phyloP scores from a whole-genome alignment of 2,113 vertebrate species.

The Salvelinus sp. region DNA sequence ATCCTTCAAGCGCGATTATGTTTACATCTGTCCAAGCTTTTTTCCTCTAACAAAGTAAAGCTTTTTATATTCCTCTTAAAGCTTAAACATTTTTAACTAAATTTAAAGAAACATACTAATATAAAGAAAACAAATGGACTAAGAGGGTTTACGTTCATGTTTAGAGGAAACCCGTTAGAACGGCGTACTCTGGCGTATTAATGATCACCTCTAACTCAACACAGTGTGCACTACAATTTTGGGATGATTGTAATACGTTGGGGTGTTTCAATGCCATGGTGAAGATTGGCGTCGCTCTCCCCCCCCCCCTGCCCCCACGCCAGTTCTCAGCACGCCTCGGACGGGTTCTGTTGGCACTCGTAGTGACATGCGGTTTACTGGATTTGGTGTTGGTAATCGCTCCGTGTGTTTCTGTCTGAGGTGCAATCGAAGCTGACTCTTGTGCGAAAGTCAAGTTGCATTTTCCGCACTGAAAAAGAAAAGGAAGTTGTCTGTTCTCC shows the following conservation, averaged over 20 bases:
- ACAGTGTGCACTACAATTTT: constrained; percentile 80
- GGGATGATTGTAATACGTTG: constrained; percentile 76
- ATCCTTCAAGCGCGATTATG: constrained; percentile 62
- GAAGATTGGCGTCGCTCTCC: constrained; percentile 33
- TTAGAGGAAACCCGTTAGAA: constrained; percentile 76
- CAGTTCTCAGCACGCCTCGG: constrained; percentile 87
- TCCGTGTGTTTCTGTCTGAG: constrained; percentile 97
- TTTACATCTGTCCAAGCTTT: constrained; percentile 73
- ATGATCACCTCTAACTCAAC: constrained; percentile 48
- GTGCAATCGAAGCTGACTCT: constrained; percentile 95
- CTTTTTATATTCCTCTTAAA: constrained; percentile 66
- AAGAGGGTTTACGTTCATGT: constrained; percentile 69
- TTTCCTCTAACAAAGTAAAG: constrained; percentile 77
- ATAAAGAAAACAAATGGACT: constrained; percentile 76
- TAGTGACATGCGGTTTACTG: constrained; percentile 91
- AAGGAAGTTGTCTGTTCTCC: background rate
- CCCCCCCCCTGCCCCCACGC: constrained; percentile 5
- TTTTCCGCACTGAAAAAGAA: constrained; percentile 87
- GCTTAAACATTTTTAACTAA: constrained; percentile 72
- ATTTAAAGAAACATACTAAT: constrained; percentile 59
- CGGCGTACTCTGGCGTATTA: constrained; percentile 59
- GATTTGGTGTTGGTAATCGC: constrained; percentile 99
- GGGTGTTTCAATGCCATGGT: constrained; percentile 69
- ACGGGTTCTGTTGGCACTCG: constrained; percentile 86
- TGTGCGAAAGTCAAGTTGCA: constrained; percentile 99